Percentiles rank a stretch among this genome's conserved stretches.
These are phyloP conservation scores for Archaeoteleia sp. DNA, from an alignment of 2,888 invertebrate species.

Conservation along the genomic window DNA sequence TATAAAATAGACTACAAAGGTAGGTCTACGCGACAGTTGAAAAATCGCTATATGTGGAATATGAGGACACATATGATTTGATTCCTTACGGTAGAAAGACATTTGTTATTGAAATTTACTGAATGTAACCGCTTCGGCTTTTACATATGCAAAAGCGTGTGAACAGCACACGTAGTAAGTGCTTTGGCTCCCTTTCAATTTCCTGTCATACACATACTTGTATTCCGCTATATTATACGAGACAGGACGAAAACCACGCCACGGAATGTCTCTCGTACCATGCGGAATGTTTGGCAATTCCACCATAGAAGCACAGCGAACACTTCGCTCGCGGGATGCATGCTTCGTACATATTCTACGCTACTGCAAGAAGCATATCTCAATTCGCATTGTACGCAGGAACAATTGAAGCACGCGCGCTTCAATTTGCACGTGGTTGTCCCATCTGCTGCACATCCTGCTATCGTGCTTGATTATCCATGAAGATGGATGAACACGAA, in stretches of 20 bases:
- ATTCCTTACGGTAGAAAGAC: too few species aligned
- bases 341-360: conserved; percentile 39
- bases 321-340: conserved; percentile 35
- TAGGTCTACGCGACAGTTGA: too few species aligned
- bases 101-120: too few species aligned
- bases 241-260: conserved; percentile 36
- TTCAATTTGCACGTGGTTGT: conserved; percentile 48
- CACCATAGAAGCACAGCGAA: conserved; percentile 32
- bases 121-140: background rate
- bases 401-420: conserved; percentile 50
- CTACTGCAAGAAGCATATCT: conserved; percentile 49
- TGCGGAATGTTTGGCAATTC: conserved; percentile 44
- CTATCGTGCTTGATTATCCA: conserved; percentile 49
- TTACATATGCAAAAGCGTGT: background rate
- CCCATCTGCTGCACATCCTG: conserved; percentile 46
- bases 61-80: too few species aligned
- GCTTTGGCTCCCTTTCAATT: conserved; percentile 40
- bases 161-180: conserved; percentile 19
- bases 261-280: conserved; percentile 39
- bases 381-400: conserved; percentile 49
- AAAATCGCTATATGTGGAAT: too few species aligned
- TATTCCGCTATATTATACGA: conserved; percentile 22
- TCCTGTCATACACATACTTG: conserved; percentile 22
- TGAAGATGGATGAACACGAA: conserved; percentile 47
- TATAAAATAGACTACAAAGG: too few species aligned